These are phyloP conservation scores for Misgurnus anguillicaudatus DNA, from an alignment of 2,113 vertebrate species.

Conservation along the genomic window DNA sequence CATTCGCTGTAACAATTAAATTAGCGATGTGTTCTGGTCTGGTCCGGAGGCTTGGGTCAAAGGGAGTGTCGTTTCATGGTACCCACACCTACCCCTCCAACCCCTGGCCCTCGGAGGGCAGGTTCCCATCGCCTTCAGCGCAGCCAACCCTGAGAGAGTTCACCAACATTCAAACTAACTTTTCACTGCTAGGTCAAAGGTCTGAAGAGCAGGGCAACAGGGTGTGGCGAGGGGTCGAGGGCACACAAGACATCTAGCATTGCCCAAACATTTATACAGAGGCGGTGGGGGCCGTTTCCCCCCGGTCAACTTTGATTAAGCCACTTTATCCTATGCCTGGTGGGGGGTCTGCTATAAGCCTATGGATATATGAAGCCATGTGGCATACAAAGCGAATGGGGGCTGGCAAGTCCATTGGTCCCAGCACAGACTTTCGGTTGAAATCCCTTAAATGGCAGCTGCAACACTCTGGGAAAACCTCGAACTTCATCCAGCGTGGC, in stretches of 20 bases:
- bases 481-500: slow-evolving; percentile 24
- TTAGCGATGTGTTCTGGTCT: slow-evolving; percentile 53
- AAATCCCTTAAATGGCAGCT: slow-evolving; percentile 53
- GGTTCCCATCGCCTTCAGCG: slow-evolving; percentile 77
- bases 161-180: slow-evolving; percentile 71
- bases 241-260: slow-evolving; percentile 57
- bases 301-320: slow-evolving; percentile 44
- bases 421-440: slow-evolving; percentile 32
- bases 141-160: slow-evolving; percentile 71
- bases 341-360: slow-evolving; percentile 54
- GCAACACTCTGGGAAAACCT: slow-evolving; percentile 56
- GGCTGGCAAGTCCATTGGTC: slow-evolving; percentile 5
- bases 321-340: slow-evolving; percentile 49
- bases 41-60: slow-evolving; percentile 68
- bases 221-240: slow-evolving; percentile 61
- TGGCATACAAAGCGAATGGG: slow-evolving; percentile 40
- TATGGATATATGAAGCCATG: slow-evolving; percentile 49
- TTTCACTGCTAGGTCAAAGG: slow-evolving; percentile 77
- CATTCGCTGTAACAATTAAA: slow-evolving; percentile 64
- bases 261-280: slow-evolving; percentile 58
- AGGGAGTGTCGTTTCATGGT: slow-evolving; percentile 68
- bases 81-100: slow-evolving; percentile 57
- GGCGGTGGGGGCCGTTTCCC: slow-evolving; percentile 20
- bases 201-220: slow-evolving; percentile 52
- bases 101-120: slow-evolving; percentile 64